Evolutionary conservation across 2,888 invertebrate species (phyloP), one percentile per base, ranked within the genome.

Genomic region (Baronia brevicornis): DNA sequence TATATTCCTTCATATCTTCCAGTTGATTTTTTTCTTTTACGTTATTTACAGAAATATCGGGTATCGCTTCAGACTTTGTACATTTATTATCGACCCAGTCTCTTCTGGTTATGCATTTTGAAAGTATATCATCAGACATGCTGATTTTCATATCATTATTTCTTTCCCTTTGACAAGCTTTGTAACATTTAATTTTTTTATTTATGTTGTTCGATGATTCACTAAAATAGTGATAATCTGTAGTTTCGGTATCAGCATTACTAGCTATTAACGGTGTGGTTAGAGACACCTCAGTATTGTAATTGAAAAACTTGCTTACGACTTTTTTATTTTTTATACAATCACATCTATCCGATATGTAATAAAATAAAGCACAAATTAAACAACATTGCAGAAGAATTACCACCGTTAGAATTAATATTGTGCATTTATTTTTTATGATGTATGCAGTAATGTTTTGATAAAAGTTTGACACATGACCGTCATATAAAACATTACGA

Each of bases 81-180:
- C 60, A 54, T 10, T 65, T 54, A 26, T 30, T 36, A n/a, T 36
- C 35, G 3, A 48, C 60, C 82, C 82, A 82, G 28, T 72, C 66
- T 5, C 82, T 50, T 39, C 80, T 59, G 2, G 64, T 77, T 3
- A 82, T 21, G 37, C 77, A 82, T 57, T 82, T 84, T 0, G 73
- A 62, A 19, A 84, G 37, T 7, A 82, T 78, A 43, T 82, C 82
- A 34, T 84, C 82, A 0, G 82, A 79, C 56, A 78, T 58, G 31
- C 71, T 65, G 1, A 60, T 41, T 44, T 72, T 71, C 0, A 54
- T 38, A 5, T 60, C 57, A 5, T 58, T 50, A 18, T 54, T 52
- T 7, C 47, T 48, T 17, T 72, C 64, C 26, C 71, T 73, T 19
- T 73, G 71, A 19, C 74, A 77, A 0, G 82, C 67, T 42, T 78